Evolutionary conservation across 2,797 vertebrate species (phyloP), one percentile per base, ranked within the genome.

Genomic region (Lutjanus campechanus): DNA sequence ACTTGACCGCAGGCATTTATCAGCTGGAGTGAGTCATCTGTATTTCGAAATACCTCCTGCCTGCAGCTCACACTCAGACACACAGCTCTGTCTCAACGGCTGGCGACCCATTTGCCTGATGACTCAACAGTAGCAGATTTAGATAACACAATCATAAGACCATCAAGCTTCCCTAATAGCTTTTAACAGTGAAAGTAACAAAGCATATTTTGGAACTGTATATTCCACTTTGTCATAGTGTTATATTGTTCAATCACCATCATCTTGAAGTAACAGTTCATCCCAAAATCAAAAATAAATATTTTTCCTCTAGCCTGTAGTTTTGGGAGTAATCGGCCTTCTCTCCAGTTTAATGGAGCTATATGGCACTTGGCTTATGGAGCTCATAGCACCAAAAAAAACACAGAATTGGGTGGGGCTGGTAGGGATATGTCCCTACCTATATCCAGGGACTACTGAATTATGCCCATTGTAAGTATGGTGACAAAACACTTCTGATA

Each of bases 11-110:
- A 41, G 55, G 65, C 77, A 89, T 90, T 84, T 53, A 89, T 94
- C 90, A 84, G 82, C 77, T 72, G 56, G 61, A 86, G 77, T 91
- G 78, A 91, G 64, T 90, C 86, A 89, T 91, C 81, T 81, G 82
- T 74, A 61, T 73, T 74, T 88, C 51, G 29, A 58, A 51, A 69
- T 70, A 77, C 77, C 77, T 78, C 80, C 83, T 82, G 65, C 50
- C 81, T 85, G 77, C 85, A 84, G 79, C 85, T 87, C 79, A 69
- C 78, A 83, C 65, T 79, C 51, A 4, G 61, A 85, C 55, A 65
- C 68, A 66, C 75, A 76, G 70, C 56, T 70, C 73, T 22, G 76
- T 73, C 72, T 85, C 22, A 60, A 15, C 19, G 66, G 36, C 77
- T 76, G 70, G 49, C 10, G 15, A 71, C 69, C 63, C 22, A 67